Evolutionary conservation across 2,888 invertebrate genomes (phyloP).

Genomic region (Cheilosia vernalis): DNA sequence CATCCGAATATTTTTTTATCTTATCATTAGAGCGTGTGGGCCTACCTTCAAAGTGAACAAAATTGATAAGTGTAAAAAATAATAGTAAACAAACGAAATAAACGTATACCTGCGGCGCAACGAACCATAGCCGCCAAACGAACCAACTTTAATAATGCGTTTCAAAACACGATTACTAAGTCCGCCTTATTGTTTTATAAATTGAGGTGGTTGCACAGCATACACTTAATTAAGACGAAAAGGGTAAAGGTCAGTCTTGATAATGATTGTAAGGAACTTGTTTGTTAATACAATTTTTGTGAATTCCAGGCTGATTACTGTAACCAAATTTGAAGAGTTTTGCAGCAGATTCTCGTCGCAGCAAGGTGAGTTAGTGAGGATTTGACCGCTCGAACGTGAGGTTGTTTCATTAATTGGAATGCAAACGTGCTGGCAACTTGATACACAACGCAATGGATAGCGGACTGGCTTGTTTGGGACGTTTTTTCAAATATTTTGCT

Average conservation of each 20-base stretch:
- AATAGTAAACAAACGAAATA: background rate
- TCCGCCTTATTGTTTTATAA: conserved; percentile 1
- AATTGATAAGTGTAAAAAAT: too few species aligned
- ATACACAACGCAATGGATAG: background rate
- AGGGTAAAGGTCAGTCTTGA: conserved; percentile 30
- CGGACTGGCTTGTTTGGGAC: background rate
- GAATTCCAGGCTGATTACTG: conserved; percentile 1
- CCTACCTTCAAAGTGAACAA: background rate
- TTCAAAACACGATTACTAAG: conserved; percentile 37
- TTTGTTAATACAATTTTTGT: background rate
- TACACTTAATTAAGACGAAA: background rate
- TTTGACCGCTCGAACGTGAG: background rate
- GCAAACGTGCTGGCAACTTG: background rate
- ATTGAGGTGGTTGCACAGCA: background rate
- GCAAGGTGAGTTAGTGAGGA: conserved; percentile 17
- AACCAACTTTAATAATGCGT: conserved; percentile 30
- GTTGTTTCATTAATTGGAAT: background rate
- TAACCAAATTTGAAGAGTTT: background rate
- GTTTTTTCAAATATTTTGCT: conserved; percentile 2
- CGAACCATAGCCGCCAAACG: background rate
- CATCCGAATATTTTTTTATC: background rate
- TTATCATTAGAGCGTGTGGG: background rate
- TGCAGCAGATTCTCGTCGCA: background rate
- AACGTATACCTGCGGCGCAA: background rate
- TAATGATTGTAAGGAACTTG: background rate